Conservation (phyloP, 2,797 vertebrate genomes). For the Enteromius treurensis region DNA sequence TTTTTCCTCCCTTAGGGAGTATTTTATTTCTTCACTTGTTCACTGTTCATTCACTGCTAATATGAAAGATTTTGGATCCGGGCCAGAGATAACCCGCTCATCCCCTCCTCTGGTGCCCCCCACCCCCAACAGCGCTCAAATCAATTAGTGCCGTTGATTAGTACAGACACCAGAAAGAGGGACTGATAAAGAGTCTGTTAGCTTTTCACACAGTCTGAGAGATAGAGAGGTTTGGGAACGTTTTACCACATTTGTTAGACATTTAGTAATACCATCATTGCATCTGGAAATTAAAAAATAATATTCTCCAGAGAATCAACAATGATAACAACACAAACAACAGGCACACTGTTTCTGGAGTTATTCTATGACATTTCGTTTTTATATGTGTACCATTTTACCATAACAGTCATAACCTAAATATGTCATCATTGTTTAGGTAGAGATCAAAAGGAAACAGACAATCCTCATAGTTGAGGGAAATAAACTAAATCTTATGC, state of each 20-base stretch:
- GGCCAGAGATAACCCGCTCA: constrained; percentile 20
- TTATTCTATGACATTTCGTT: too few species aligned
- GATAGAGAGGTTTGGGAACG: constrained; percentile 53
- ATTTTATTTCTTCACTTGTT: constrained; percentile 8
- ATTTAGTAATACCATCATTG: constrained; percentile 30
- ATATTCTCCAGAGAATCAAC: not conserved
- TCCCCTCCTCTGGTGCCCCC: constrained; percentile 62
- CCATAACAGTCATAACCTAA: too few species aligned
- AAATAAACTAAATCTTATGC: too few species aligned
- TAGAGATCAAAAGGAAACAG: too few species aligned
- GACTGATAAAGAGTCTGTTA: constrained; percentile 71
- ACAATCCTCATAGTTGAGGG: too few species aligned
- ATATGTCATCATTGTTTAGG: too few species aligned
- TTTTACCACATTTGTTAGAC: constrained; percentile 46
- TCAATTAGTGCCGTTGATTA: constrained; percentile 80
- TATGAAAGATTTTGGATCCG: constrained; percentile 49
- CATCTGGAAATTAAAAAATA: not conserved
- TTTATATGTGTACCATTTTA: too few species aligned
- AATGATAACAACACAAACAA: not conserved
- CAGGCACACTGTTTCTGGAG: too few species aligned
- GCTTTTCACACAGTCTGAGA: constrained; percentile 65
- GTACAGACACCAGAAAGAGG: constrained; percentile 66
- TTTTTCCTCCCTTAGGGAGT: constrained; percentile 6
- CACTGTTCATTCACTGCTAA: not conserved
- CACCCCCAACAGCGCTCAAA: constrained; percentile 73